Evolutionary conservation across 2,888 invertebrate genomes (phyloP), one percentile per base, ranked within the genome.

Genomic region (Caenorhabditis zanzibari): DNA sequence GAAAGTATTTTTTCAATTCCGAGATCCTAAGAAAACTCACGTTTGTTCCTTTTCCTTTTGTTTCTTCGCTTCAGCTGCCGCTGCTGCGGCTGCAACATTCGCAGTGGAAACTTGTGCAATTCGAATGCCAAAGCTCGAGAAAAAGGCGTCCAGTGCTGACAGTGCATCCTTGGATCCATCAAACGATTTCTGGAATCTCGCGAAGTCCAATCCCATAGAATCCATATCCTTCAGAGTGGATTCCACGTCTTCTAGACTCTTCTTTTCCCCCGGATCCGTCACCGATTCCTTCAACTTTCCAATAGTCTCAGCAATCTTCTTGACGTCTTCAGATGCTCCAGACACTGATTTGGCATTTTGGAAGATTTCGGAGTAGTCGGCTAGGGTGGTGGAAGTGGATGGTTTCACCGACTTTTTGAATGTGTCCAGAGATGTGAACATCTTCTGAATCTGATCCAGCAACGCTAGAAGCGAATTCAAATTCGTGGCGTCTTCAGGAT

Each of bases 171-270:
- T n/a, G 12, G 64, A 49, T 12, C 24, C 49, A 19, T 49, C 22
- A 19, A 66, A 66, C 3, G 32, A 10, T 7, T 28, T 66, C 10
- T 47, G 32, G 32, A 16, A 66, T 7, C 10, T 26, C 1, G 32
- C 26, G 12, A 49, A 66, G n/a, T 66, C 64, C 47, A 63, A 5
- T 7, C n/a, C 44, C 63, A 63, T 44, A 2, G 63, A 63, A 9
- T 63, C 63, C 63, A 63, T n/a, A 1, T 24, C 6, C 6, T 16
- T 28, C 16, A 63, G 44, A 16, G 44, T 24, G 0, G 14, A 6
- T n/a, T n/a, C 9, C 6, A 63, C 26, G n/a, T 24, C 16, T 16
- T 63, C 63, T 6, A 63, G 10, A 16, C 26, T 16, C 2, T 44
- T 16, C 26, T n/a, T 7, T 5, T 63, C 44, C 7, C 3, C n/a